phyloP scores from a whole-genome alignment of 2,113 vertebrate genomes.

The Lepus americanus region DNA sequence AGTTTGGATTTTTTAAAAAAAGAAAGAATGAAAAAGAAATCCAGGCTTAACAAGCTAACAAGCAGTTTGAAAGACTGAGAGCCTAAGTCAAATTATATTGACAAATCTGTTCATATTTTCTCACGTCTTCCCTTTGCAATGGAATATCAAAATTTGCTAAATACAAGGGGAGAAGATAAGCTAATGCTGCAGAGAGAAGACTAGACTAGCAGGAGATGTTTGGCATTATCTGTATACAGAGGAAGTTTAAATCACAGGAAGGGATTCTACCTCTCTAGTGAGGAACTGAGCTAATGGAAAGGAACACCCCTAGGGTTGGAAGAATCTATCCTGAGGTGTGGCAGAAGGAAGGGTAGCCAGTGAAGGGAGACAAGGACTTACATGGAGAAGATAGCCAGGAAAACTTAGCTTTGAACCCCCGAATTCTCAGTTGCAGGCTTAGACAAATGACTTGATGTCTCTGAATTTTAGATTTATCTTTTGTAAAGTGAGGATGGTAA shows the following conservation, averaged over 20 bases:
- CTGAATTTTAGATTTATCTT: neutral
- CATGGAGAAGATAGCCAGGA: neutral
- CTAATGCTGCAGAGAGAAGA: neutral
- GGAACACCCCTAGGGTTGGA: neutral
- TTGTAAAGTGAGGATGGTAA: neutral
- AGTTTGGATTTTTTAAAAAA: neutral
- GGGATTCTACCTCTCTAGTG: accelerated
- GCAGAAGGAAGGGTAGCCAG: neutral
- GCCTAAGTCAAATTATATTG: neutral
- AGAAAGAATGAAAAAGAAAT: neutral
- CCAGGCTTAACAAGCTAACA: neutral
- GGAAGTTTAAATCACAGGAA: neutral
- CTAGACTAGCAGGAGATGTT: too few species aligned
- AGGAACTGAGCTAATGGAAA: neutral
- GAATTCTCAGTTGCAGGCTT: neutral
- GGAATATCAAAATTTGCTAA: neutral
- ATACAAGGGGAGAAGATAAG: neutral
- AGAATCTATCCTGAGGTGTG: accelerated
- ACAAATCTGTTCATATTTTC: neutral
- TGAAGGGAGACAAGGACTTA: neutral
- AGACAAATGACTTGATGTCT: neutral
- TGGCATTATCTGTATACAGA: neutral
- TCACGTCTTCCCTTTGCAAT: neutral
- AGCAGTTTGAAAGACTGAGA: neutral
- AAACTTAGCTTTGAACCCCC: neutral